A percentile compares a stretch with the other conserved stretches of the same genome.
Conservation (phyloP, 1,140 invertebrate genomes). For the Drosophila paulistorum region DNA sequence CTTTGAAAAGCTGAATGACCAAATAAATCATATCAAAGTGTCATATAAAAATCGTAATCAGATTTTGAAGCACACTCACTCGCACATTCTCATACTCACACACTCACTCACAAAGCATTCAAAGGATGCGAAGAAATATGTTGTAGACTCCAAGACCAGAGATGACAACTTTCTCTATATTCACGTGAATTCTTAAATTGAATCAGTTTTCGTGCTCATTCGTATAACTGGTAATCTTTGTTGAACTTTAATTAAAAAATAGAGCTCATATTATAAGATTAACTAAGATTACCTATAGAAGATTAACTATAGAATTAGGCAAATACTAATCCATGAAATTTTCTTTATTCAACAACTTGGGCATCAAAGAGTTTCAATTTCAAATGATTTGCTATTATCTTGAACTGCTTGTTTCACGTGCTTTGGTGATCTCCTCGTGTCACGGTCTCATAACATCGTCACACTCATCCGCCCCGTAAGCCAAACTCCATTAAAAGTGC, state of each 20-base stretch:
- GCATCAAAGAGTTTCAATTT: too few relatives aligned
- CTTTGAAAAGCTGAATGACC: conserved; percentile 82
- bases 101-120: conserved; percentile 20
- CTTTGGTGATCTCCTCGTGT: neutral
- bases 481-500: conserved; percentile 79
- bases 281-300: too few relatives aligned
- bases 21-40: conserved; percentile 82
- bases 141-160: conserved; percentile 22
- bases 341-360: too few relatives aligned
- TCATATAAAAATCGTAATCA: conserved; percentile 82
- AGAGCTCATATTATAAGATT: too few relatives aligned
- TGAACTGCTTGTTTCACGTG: neutral
- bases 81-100: conserved; percentile 39
- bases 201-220: neutral
- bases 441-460: conserved; percentile 24
- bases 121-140: conserved; percentile 48
- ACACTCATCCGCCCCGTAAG: conserved; percentile 68
- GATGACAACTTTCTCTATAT: neutral
- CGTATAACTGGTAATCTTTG: neutral
- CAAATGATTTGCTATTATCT: neutral
- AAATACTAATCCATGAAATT: too few relatives aligned
- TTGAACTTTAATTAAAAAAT: neutral
- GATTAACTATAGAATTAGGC: too few relatives aligned
- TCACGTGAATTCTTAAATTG: neutral
- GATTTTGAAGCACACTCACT: conserved; percentile 75